These are phyloP conservation scores for Bergia sp. DNA, from an alignment of 92 coral and sea anemone genomes.

Conservation along the genomic window DNA sequence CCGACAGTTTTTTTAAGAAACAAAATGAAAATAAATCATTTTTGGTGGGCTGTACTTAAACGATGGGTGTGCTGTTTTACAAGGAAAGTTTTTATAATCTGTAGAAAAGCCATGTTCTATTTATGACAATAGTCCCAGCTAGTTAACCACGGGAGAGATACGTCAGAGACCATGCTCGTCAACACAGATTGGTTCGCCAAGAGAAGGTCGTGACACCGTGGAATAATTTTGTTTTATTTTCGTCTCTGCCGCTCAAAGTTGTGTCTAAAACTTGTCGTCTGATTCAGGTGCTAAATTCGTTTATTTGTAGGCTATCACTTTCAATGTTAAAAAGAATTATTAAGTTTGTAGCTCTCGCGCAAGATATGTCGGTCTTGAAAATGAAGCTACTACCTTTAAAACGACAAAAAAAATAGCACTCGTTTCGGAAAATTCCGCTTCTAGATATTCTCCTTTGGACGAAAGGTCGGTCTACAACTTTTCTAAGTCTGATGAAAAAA, in stretches of 20 bases:
- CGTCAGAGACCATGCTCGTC: background rate
- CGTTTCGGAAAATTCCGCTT: background rate
- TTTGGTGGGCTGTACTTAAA: slow-evolving; percentile 38
- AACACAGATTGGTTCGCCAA: background rate
- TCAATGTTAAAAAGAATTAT: no score
- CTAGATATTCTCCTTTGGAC: background rate
- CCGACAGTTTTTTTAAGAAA: background rate
- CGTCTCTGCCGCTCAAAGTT: slow-evolving; percentile 22
- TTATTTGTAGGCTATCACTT: background rate
- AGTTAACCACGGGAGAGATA: background rate
- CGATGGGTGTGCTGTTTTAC: slow-evolving; percentile 30
- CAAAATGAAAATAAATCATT: slow-evolving; percentile 39
- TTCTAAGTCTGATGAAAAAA: background rate
- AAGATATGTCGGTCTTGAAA: background rate
- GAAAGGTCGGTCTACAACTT: background rate
- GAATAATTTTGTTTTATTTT: slow-evolving; percentile 2
- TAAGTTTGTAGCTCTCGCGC: background rate
- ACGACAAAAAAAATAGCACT: background rate
- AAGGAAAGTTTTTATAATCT: background rate
- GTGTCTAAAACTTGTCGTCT: slow-evolving; percentile 20
- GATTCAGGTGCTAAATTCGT: slow-evolving; percentile 4
- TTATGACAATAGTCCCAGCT: background rate
- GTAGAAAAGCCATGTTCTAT: background rate
- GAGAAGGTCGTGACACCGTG: slow-evolving; percentile 34
- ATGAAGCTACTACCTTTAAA: no score